Evolutionary conservation across 2,113 vertebrate genomes (phyloP).

Genomic region (Lagopus muta): DNA sequence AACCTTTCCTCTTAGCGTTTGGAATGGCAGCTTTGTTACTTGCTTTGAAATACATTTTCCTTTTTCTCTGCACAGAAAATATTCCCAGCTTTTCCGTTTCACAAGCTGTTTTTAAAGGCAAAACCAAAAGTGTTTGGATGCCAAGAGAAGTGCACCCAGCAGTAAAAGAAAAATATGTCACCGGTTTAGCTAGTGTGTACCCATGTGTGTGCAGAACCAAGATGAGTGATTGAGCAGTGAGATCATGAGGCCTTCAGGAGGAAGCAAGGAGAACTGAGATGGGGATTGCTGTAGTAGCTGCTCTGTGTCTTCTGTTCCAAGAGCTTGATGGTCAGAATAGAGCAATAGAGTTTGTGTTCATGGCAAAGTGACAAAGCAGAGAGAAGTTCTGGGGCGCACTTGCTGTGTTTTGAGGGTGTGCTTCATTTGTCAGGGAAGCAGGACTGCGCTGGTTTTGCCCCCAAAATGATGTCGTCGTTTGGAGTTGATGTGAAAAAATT

Average conservation of each 20-base stretch:
- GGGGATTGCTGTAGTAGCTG: not conserved
- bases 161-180: not conserved
- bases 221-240: not conserved
- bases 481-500: not conserved
- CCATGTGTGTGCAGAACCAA: not conserved
- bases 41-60: not conserved
- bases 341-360: not conserved
- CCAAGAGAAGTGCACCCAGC: not conserved
- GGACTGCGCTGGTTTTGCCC: not conserved
- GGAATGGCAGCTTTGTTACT: not conserved
- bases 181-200: not conserved
- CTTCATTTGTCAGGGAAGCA: not conserved
- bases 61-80: not conserved
- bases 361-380: not conserved
- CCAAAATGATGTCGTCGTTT: not conserved
- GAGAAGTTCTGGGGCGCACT: not conserved
- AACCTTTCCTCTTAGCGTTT: not conserved
- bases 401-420: not conserved
- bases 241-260: not conserved
- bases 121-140: not conserved
- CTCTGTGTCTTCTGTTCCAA: accelerated
- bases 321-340: not conserved
- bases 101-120: not conserved
- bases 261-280: not conserved
- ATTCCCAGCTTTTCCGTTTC: not conserved